A percentile compares a stretch with the other conserved stretches of the same genome.
Conservation (phyloP, 2,888 invertebrate genomes). For the Seira ritae region DNA sequence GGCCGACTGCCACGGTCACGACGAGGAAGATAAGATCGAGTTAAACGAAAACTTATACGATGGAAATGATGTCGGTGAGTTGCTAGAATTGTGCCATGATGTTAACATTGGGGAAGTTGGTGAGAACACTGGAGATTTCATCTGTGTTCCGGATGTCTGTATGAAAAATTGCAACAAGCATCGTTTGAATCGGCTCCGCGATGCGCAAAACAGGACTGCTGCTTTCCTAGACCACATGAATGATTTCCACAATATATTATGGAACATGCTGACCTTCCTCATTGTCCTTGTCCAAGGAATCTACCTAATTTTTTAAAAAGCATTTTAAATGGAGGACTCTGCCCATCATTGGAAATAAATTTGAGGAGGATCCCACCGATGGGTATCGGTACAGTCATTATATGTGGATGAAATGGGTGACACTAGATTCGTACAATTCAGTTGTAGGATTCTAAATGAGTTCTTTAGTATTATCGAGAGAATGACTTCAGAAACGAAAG, state of each 20-base stretch:
- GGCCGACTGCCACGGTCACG: too few species aligned
- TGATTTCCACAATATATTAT: neutral
- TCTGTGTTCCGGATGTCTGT: neutral
- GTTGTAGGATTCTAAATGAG: neutral
- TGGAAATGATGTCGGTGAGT: conserved; percentile 7
- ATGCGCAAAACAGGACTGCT: neutral
- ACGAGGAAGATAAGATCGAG: conserved; percentile 4
- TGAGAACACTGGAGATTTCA: neutral
- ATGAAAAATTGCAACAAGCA: conserved; percentile 25
- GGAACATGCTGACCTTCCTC: conserved; percentile 6
- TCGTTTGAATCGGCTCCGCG: neutral
- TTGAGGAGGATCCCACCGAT: conserved; percentile 33
- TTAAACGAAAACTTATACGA: conserved; percentile 8
- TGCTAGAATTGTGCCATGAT: conserved; percentile 11
- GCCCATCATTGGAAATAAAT: conserved; percentile 33
- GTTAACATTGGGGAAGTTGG: too few species aligned
- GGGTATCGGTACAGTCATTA: conserved; percentile 42
- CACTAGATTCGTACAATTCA: conserved; percentile 29
- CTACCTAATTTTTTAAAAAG: conserved; percentile 34
- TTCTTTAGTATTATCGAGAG: conserved; percentile 26
- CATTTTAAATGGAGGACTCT: conserved; percentile 53
- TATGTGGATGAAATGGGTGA: conserved; percentile 37
- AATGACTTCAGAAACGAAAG: conserved; percentile 34
- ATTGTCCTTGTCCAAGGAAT: conserved; percentile 21
- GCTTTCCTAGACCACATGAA: neutral